Base-by-base conservation (phyloP, 23 tunicate species). In the Diplosoma virens region DNA sequence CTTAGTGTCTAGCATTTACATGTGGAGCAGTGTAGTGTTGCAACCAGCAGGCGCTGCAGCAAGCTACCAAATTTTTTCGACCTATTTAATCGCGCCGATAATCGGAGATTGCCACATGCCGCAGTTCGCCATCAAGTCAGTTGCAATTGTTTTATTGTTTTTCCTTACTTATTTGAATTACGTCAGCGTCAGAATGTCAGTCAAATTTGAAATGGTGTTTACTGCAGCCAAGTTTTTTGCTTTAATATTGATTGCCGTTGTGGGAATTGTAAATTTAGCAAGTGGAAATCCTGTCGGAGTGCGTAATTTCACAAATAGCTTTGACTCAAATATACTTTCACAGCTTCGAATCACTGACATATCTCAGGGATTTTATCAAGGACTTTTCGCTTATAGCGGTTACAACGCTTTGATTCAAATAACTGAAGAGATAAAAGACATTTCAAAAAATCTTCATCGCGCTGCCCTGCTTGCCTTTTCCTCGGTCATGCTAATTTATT, bases 301-400 rank as follows among this genome's bases (percentile, higher is more conserved):
- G 11, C 2, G 59, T 7, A 86, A 86, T 37, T 79, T 86, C 25
- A 33, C 61, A 1, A 79, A 79, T 27, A 83, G 79, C 17, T 86
- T 86, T 53, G 80, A 72, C 37, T 22, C 31, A n/a, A 41, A 33
- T 1, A 37, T 1, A 1, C 20, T 79, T 4, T 16, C 74, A 3
- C 32, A 32, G 6, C 37, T 80, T 1, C 17, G 60, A 1, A 47
- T 55, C 17, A 16, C 58, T 9, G 76, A 83, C 56, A 25, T 83
- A 5, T 30, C 61, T 37, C 41, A 23, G 1, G 76, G 76, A 1
- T 64, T 75, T 52, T 64, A 67, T 52, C 80, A 71, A 41, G 93
- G 93, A 2, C 21, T 80, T 17, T 87, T 87, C 30, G 41, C 93
- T 3, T 87, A 80, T 30, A 56, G 35, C 33, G 93, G 93, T n/a